These are phyloP conservation scores for Acanthosoma haemorrhoidale DNA, from an alignment of 2,888 invertebrate species.

Conservation along the genomic window DNA sequence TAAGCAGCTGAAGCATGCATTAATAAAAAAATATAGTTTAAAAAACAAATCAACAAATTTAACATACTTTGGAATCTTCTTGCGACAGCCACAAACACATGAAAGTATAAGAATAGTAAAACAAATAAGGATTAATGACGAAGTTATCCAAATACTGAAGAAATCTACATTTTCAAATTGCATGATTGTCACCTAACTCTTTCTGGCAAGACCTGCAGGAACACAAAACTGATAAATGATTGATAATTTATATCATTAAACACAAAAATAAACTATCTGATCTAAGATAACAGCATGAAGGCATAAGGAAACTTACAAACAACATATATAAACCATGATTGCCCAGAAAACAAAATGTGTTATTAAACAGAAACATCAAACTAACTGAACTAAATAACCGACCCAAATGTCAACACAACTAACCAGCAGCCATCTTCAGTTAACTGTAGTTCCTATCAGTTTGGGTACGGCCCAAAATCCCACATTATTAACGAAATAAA, in stretches of 20 bases:
- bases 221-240: not conserved
- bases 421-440: slow-evolving; percentile 14
- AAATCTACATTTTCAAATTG: slow-evolving; percentile 35
- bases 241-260: too few relatives aligned
- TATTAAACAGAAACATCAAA: not conserved
- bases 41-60: slow-evolving; percentile 13
- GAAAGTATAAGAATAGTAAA: slow-evolving; percentile 55
- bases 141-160: slow-evolving; percentile 34
- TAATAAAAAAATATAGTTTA: not conserved
- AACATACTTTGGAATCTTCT: slow-evolving; percentile 64
- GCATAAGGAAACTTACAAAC: slow-evolving; percentile 30
- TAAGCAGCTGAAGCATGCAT: not conserved
- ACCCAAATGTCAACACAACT: slow-evolving; percentile 23
- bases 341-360: not conserved
- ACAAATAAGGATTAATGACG: slow-evolving; percentile 31
- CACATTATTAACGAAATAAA: too few relatives aligned
- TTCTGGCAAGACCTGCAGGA: slow-evolving; percentile 24
- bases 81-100: slow-evolving; percentile 70
- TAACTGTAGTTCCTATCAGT: not conserved
- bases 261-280: too few relatives aligned
- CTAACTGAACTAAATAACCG: not conserved
- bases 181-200: slow-evolving; percentile 29
- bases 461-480: not conserved
- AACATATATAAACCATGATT: slow-evolving; percentile 33
- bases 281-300: too few relatives aligned